Percentiles rank a stretch among this genome's conserved stretches.
Conservation (phyloP, 2,113 vertebrate species). For the Paradisaea rubra region DNA sequence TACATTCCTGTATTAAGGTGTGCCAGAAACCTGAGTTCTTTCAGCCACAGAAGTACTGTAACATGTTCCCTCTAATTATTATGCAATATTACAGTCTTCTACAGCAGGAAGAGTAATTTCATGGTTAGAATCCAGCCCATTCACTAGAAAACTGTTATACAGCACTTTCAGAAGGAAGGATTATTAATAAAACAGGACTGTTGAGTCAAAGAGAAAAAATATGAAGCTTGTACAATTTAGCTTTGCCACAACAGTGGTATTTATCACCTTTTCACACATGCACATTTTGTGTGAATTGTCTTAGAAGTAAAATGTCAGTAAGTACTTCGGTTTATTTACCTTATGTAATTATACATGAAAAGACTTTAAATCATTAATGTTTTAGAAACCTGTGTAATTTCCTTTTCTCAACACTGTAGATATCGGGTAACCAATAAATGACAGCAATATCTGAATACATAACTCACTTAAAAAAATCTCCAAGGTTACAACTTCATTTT, state of each 20-base stretch:
- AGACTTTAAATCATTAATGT: neutral
- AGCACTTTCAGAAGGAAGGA: neutral
- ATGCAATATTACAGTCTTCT: slow-evolving; percentile 8
- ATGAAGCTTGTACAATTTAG: neutral
- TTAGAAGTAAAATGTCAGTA: neutral
- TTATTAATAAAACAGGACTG: neutral
- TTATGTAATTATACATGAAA: neutral
- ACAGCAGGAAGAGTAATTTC: neutral
- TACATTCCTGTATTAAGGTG: slow-evolving; percentile 70
- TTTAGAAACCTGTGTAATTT: neutral
- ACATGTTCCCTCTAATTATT: slow-evolving; percentile 26
- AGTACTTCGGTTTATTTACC: neutral
- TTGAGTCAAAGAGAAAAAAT: neutral
- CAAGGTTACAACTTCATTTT: slow-evolving; percentile 11
- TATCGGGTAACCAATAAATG: neutral
- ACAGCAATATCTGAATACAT: neutral
- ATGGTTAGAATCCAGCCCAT: neutral
- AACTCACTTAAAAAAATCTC: neutral
- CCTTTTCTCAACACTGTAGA: neutral
- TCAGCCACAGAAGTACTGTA: neutral
- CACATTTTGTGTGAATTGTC: neutral
- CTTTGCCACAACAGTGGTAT: neutral
- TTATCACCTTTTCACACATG: neutral
- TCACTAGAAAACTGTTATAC: neutral
- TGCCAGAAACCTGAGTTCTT: slow-evolving; percentile 64